Conservation (phyloP, 2,113 vertebrate species). For the Pangasianodon gigas region DNA sequence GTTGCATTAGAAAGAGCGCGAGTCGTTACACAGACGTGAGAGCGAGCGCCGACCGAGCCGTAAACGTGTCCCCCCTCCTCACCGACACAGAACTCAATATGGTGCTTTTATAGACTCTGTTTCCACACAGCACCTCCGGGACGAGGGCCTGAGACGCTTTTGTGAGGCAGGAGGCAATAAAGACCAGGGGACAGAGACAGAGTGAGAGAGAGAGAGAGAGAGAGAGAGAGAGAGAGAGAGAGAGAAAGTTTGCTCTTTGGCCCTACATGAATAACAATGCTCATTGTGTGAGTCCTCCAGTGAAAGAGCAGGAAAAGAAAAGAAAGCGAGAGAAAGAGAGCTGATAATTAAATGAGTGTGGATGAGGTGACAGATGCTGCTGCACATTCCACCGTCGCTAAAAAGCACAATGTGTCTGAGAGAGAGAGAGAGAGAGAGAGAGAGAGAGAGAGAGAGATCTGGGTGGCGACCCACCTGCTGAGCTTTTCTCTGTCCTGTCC, state of each 20-base stretch:
- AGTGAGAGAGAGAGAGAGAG: constrained; percentile 21
- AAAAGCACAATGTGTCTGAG: not conserved
- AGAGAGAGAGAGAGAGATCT: constrained; percentile 60
- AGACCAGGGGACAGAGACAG: not conserved
- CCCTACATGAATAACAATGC: constrained; percentile 60
- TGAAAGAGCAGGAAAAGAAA: constrained; percentile 49
- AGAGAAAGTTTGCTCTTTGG: constrained; percentile 40
- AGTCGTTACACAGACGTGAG: not conserved
- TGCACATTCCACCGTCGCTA: constrained; percentile 56
- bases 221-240: constrained; percentile 15
- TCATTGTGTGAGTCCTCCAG: constrained; percentile 52
- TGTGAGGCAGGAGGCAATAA: constrained; percentile 24
- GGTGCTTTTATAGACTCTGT: constrained; percentile 8
- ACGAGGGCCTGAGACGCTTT: constrained; percentile 17
- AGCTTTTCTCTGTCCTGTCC: constrained; percentile 15
- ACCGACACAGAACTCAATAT: not conserved
- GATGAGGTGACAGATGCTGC: constrained; percentile 90
- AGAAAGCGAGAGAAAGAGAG: constrained; percentile 59
- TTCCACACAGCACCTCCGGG: constrained; percentile 30
- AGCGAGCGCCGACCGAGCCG: not conserved
- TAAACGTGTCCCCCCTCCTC: constrained; percentile 5
- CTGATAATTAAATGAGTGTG: constrained; percentile 95
- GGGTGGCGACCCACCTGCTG: constrained; percentile 71
- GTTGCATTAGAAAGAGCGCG: not conserved
- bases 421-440: not conserved